A percentile compares a stretch with the other conserved stretches of the same genome.
phyloP scores from a whole-genome alignment of 2,113 vertebrate species.

The Tachycineta bicolor region DNA sequence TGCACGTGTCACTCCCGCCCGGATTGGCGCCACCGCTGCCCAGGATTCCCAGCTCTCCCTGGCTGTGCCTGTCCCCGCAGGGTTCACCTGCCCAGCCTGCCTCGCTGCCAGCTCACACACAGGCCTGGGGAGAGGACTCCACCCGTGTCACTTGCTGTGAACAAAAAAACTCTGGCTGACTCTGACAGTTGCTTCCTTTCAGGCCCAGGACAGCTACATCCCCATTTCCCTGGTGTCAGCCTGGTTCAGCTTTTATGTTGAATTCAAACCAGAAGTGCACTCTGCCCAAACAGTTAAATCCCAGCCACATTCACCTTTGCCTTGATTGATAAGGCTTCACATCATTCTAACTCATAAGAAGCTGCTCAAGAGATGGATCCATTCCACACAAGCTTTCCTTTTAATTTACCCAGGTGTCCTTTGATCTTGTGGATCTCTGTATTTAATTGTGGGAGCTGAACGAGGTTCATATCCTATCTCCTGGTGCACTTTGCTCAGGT shows the following conservation, averaged over 20 bases:
- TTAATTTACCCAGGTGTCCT: background rate
- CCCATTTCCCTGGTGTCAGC: background rate
- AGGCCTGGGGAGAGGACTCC: background rate
- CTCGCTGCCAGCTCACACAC: background rate
- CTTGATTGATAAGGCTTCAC: background rate
- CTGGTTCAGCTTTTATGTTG: background rate
- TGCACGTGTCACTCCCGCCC: background rate
- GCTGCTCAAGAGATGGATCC: background rate
- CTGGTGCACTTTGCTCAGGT: background rate
- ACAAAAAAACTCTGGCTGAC: background rate
- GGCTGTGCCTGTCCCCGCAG: background rate
- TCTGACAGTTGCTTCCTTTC: background rate
- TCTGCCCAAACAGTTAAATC: background rate
- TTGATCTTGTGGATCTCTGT: slow-evolving; percentile 4
- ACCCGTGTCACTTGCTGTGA: background rate
- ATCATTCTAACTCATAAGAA: background rate
- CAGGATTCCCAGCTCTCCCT: background rate
- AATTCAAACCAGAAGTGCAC: background rate
- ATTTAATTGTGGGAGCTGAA: background rate
- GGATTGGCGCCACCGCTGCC: background rate
- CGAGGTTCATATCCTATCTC: background rate
- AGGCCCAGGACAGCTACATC: background rate
- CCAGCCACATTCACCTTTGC: background rate
- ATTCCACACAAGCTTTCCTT: background rate
- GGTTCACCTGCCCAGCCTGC: background rate